Evolutionary conservation across 2,888 invertebrate species (phyloP).

Genomic region (Zele albiditarsus): DNA sequence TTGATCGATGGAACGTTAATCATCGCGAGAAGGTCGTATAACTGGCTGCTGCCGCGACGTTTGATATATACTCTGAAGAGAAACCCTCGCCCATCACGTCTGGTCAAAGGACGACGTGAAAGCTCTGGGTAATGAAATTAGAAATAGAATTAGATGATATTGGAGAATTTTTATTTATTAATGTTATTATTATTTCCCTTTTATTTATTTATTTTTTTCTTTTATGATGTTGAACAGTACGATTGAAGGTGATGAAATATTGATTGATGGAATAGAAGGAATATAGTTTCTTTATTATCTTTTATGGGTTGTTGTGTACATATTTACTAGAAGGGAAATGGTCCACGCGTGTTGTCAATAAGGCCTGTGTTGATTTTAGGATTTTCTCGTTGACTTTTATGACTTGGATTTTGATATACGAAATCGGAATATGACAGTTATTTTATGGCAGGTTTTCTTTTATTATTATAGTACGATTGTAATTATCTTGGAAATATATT

Average conservation of each 20-base stretch:
- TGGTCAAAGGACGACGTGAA: constrained; percentile 44
- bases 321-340: no score
- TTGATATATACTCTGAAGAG: background rate
- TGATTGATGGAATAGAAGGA: background rate
- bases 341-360: no score
- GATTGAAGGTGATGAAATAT: background rate
- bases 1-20: constrained; percentile 56
- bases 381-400: no score
- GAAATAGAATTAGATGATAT: constrained; percentile 50
- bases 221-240: background rate
- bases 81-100: background rate
- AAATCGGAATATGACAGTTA: no score
- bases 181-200: background rate
- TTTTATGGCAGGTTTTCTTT: no score
- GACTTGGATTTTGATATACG: no score
- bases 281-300: background rate
- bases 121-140: constrained; percentile 46
- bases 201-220: background rate
- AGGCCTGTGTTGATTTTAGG: no score
- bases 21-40: constrained; percentile 46
- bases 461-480: no score
- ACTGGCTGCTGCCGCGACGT: constrained; percentile 25
- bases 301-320: background rate
- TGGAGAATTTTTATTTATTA: constrained; percentile 10
- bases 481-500: no score